phyloP scores from a whole-genome alignment of 2,888 invertebrate species.

The Eupithecia pulchellata region DNA sequence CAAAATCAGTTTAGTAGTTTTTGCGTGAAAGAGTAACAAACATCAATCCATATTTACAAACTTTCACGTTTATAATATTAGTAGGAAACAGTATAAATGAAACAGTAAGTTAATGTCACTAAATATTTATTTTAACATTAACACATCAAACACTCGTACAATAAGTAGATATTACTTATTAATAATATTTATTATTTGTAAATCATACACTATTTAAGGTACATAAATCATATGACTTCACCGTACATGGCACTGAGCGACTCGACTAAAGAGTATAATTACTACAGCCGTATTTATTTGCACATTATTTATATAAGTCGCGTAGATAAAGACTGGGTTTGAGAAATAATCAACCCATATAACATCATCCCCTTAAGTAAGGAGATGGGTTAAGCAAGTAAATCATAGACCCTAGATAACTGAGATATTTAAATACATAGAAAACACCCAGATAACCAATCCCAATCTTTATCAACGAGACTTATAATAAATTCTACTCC shows the following conservation, averaged over 20 bases:
- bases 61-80: too few species aligned
- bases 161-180: constrained; percentile 79
- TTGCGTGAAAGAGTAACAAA: too few species aligned
- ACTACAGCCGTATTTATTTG: constrained; percentile 19
- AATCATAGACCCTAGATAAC: too few species aligned
- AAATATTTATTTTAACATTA: constrained; percentile 76
- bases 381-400: too few species aligned
- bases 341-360: too few species aligned
- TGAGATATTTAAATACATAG: too few species aligned
- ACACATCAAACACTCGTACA: constrained; percentile 72
- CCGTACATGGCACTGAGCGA: constrained; percentile 68
- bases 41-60: too few species aligned
- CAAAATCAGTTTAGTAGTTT: too few species aligned
- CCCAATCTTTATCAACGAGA: background rate
- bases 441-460: too few species aligned
- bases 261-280: constrained; percentile 39
- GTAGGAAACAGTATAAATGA: too few species aligned
- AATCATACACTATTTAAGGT: constrained; percentile 43
- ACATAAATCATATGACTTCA: constrained; percentile 60
- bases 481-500: background rate
- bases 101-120: constrained; percentile 50
- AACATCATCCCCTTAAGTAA: too few species aligned
- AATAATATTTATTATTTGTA: constrained; percentile 50
- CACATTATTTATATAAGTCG: constrained; percentile 6
- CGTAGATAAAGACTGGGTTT: background rate